Evolutionary conservation across 2,888 invertebrate species (phyloP), one percentile per base, ranked within the genome.

Genomic region (Morpho helenor): DNA sequence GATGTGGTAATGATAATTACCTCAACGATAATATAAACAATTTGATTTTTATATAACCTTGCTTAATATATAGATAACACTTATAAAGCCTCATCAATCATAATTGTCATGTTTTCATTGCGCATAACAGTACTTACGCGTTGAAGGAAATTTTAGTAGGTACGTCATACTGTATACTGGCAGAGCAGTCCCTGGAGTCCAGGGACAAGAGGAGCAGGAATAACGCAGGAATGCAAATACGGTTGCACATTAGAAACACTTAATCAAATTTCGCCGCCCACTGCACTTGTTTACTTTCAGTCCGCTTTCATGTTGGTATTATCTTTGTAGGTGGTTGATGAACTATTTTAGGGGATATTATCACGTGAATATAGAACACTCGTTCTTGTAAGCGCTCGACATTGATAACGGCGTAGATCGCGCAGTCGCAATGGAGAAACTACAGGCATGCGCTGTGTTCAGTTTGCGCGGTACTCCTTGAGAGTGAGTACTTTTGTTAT

Each of bases 231-330:
- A 75, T 69, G 69, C 79, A 74, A 69, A 76, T 73, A 72, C 77
- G 79, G 81, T 84, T 81, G 83, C 77, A 88, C 90, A 90, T 90
- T 81, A 87, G 88, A 87, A 77, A 76, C 79, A 80, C 80, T 74
- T 76, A 69, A 68, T 69, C 63, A 66, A 68, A 71, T 69, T 72
- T 75, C 69, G 74, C 73, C 71, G 65, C 60, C 62, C 68, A 69
- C 54, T 64, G 59, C 68, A 54, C 49, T 60, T 31, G 63, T 61
- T 61, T 59, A 49, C 59, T 58, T 65, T 61, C 67, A 74, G 68
- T 61, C 64, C 66, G 69, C 68, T 62, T 68, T 63, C 60, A 62
- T 67, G 64, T 66, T 67, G 63, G 56, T 64, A 40, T 53, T 43
- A 52, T 58, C 58, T 60, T 57, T 16, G 44, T 43, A 52, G 59